Evolutionary conservation across 2,888 invertebrate species (phyloP).

Genomic region (Cacoxenus indagator): DNA sequence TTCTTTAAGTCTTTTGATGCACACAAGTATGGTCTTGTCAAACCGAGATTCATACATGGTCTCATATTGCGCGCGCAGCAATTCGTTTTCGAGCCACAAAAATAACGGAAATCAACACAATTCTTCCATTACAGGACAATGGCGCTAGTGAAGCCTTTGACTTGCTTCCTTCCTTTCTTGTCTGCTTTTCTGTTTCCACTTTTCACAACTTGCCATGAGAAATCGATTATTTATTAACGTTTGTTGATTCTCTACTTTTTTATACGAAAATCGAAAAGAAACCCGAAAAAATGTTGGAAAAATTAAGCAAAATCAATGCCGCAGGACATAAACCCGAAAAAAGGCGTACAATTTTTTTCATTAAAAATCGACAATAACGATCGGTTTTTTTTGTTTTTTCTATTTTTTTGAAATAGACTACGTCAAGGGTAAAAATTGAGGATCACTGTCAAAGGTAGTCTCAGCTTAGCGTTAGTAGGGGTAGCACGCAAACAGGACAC

Average conservation of each 20-base stretch:
- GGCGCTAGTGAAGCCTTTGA: conserved; percentile 41
- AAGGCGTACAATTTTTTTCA: conserved; percentile 36
- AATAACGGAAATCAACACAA: conserved; percentile 5
- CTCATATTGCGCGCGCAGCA: not conserved
- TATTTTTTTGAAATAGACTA: conserved; percentile 34
- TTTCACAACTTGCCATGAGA: conserved; percentile 45
- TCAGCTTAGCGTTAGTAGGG: not conserved
- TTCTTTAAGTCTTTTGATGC: conserved; percentile 5
- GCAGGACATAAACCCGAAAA: conserved; percentile 14
- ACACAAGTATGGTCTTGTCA: not conserved
- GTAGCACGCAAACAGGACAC: not conserved
- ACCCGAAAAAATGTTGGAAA: not conserved
- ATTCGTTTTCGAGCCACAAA: not conserved
- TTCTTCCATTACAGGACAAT: conserved; percentile 27
- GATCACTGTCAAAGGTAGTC: conserved; percentile 50
- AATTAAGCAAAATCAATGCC: not conserved
- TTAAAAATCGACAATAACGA: not conserved
- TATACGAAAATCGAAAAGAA: conserved; percentile 5
- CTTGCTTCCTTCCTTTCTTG: conserved; percentile 23
- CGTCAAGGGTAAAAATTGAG: conserved; percentile 57
- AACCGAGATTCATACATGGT: conserved; percentile 21
- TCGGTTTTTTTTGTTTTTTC: conserved; percentile 40
- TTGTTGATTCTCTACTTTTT: conserved; percentile 50
- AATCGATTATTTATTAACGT: conserved; percentile 55
- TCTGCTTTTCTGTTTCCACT: conserved; percentile 37